These are phyloP conservation scores for Chelon labrosus DNA, from an alignment of 2,797 vertebrate genomes.

Conservation along the genomic window DNA sequence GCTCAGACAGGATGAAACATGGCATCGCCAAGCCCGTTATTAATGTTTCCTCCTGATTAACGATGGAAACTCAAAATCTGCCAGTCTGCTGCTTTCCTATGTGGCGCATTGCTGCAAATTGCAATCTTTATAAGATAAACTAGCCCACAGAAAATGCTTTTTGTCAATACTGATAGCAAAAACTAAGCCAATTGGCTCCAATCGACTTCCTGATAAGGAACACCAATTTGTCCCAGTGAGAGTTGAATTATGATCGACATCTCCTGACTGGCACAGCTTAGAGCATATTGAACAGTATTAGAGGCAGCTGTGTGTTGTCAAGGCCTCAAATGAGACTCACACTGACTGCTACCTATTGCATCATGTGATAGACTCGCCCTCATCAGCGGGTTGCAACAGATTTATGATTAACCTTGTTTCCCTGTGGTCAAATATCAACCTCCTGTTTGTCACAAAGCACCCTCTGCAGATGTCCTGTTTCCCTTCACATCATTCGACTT, in stretches of 20 bases:
- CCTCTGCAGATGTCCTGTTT: conserved; percentile 5
- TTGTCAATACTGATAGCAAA: conserved; percentile 26
- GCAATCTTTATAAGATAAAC: conserved; percentile 24
- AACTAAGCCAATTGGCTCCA: conserved; percentile 30
- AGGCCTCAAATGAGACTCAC: conserved; percentile 21
- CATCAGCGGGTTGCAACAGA: conserved; percentile 54
- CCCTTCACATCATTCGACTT: background rate
- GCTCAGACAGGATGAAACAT: conserved; percentile 31
- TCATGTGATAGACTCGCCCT: conserved; percentile 51
- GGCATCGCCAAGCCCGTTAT: conserved; percentile 18
- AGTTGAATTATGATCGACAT: conserved; percentile 50
- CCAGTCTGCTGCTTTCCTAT: background rate
- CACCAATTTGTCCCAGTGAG: conserved; percentile 32
- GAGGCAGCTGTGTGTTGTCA: conserved; percentile 43
- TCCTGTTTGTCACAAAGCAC: background rate
- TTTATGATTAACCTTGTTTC: conserved; percentile 73
- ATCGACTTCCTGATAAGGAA: conserved; percentile 32
- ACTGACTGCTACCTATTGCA: conserved; percentile 20
- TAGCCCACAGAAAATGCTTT: conserved; percentile 9
- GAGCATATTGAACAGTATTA: conserved; percentile 26
- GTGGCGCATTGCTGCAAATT: conserved; percentile 1
- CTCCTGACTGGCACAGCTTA: conserved; percentile 21
- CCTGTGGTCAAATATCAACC: conserved; percentile 58
- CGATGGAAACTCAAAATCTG: conserved; percentile 20
- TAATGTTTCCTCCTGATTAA: conserved; percentile 17